These are phyloP conservation scores for Anas platyrhynchos DNA, from an alignment of 2,113 vertebrate genomes.

Conservation along the genomic window DNA sequence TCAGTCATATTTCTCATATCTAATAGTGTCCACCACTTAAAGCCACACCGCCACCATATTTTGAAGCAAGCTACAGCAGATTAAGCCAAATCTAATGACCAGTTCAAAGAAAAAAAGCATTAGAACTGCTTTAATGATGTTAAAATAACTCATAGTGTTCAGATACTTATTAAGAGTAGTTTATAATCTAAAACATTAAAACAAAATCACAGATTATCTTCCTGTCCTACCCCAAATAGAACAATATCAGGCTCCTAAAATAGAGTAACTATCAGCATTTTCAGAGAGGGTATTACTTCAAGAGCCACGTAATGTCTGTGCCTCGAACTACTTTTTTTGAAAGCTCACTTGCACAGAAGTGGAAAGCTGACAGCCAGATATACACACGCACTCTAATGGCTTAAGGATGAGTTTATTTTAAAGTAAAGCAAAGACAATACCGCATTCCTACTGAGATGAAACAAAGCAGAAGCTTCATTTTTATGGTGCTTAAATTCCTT, in stretches of 20 bases:
- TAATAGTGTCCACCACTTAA: background rate
- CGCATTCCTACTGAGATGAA: background rate
- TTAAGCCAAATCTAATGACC: background rate
- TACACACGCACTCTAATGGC: background rate
- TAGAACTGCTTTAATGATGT: background rate
- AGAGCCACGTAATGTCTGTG: background rate
- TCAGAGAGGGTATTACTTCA: background rate
- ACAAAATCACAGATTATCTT: background rate
- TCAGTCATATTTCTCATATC: background rate
- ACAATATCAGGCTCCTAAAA: background rate
- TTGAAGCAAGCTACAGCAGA: background rate
- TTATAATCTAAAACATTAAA: background rate
- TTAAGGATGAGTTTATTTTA: background rate
- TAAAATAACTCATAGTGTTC: background rate
- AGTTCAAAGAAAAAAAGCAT: background rate
- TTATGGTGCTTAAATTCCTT: background rate
- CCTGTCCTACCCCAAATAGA: background rate
- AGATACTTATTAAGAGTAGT: background rate
- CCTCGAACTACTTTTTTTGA: background rate
- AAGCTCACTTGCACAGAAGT: background rate
- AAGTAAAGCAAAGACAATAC: background rate
- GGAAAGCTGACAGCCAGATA: background rate
- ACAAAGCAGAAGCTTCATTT: background rate
- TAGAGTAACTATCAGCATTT: background rate
- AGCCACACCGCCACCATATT: background rate